Base-by-base conservation (phyloP, 1,140 invertebrate species). In the Meloidogyne exigua region DNA sequence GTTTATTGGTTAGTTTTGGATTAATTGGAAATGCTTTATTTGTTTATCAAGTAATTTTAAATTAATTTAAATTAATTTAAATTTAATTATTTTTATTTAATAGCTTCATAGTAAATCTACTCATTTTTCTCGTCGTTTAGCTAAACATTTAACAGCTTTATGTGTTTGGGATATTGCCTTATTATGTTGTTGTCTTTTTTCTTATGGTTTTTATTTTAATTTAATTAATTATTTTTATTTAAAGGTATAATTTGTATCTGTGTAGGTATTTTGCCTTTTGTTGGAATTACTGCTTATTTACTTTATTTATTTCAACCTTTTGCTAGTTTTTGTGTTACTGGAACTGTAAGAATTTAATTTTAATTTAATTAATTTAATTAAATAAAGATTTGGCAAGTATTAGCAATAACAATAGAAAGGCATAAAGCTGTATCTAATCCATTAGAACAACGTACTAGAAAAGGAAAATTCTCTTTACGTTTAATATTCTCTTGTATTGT, bases 141-240 rank as follows among this genome's bases (percentile, higher is more conserved):
- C 85, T 5, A 75, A 74, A n/a, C 85, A 86, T 74, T 76, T 86
- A 63, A 73, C 57, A 10, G 82, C 85, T 77, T 77, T 86, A n/a
- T 87, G 85, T 76, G 32, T 84, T 13, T 86, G 85, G 85, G 85
- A 86, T 76, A 87, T 82, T n/a, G 72, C 36, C 73, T 73, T 84
- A 32, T 67, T 82, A 12, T 39, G 84, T 25, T 77, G 82, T 49
- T 82, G 81, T 44, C 72, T 82, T 23, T 64, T 72, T 15, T 70
- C 74, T 32, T 80, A 72, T 44, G 75, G 68, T 72, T 63, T 42
- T 18, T 57, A 49, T n/a, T 25, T 49, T 64, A 7, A 10, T 18
- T 25, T 64, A 13, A 75, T 68, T 39, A 78, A 78, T 80, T 68
- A n/a, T n/a, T 78, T 65, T 68, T 79, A 26, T 79, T 82, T 26